phyloP scores from a whole-genome alignment of 1,140 invertebrate genomes.

The Polyergus mexicanus region DNA sequence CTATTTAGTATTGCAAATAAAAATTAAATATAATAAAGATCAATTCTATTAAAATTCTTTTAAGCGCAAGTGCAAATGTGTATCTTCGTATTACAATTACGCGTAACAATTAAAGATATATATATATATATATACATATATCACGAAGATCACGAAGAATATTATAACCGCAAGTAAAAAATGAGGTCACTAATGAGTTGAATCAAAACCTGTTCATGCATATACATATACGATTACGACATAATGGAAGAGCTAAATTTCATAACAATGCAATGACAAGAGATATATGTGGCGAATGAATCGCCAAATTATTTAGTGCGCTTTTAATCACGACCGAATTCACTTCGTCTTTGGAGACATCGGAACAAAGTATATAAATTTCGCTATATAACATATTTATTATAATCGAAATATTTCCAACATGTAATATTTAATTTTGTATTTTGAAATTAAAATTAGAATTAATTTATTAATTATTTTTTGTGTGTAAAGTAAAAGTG shows the following conservation, averaged over 20 bases:
- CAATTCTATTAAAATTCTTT: neutral
- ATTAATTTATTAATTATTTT: neutral
- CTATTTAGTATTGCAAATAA: neutral
- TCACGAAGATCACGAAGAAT: neutral
- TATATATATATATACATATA: neutral
- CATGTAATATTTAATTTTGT: neutral
- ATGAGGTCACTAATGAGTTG: conserved; percentile 32
- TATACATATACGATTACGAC: conserved; percentile 47
- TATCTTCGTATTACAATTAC: neutral
- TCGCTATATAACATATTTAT: conserved; percentile 2
- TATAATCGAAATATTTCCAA: neutral
- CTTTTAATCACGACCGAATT: conserved; percentile 31
- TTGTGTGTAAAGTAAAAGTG: neutral
- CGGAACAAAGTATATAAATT: conserved; percentile 27
- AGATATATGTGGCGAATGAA: conserved; percentile 31
- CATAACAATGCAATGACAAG: conserved; percentile 47
- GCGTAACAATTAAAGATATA: neutral
- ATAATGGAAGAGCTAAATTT: conserved; percentile 48
- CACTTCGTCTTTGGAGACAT: conserved; percentile 31
- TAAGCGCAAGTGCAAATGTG: neutral
- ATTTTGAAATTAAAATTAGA: conserved; percentile 3
- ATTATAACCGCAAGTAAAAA: neutral
- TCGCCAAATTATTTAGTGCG: conserved; percentile 32
- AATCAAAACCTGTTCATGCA: conserved; percentile 5
- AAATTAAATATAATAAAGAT: conserved; percentile 4